Base-by-base conservation (phyloP, 2,113 vertebrate species). In the Pogonocichla stellata region DNA sequence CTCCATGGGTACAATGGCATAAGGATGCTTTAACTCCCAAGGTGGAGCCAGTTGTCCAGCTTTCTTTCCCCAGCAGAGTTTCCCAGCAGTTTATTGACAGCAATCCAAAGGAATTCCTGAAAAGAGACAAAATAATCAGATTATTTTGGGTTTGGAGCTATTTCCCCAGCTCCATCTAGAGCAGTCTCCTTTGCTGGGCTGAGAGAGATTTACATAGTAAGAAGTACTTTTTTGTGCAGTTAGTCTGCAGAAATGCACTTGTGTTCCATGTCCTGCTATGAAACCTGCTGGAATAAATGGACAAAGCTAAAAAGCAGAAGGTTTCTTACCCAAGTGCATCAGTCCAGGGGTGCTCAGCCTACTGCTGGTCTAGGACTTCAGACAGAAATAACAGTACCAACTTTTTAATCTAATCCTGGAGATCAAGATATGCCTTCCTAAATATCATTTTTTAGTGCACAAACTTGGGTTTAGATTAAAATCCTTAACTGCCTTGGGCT, bases 401-500 rank as follows among this genome's bases (percentile, higher is more conserved):
- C 42, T 75, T 48, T 57, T 54, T 53, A 26, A 47, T 77, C 54
- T 88, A 47, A 80, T 73, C 16, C 34, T 88, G 34, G 31, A 62
- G 53, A 80, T 70, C 62, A 80, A 70, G 60, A 51, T 43, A 67
- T 15, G 72, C 81, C 79, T 97, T 96, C 62, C n/a, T 71, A 45
- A 88, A 58, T 83, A 47, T 4, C 0, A 0, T 51, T 84, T 86
- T 62, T 74, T 96, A 33, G 88, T 78, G 72, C 64, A 92, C 51
- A 62, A 78, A 47, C 51, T 92, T 88, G 79, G 24, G 40, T 88
- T 77, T 86, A 90, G 13, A 64, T 90, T 80, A 64, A 90, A 75
- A 92, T 79, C 64, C 57, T 69, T 11, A 83, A 45, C 79, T 94
- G 92, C 88, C 67, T 93, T 93, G 79, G 56, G 70, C 67, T 96